phyloP scores from a whole-genome alignment of 2,888 invertebrate species.

The Stenurella melanura region DNA sequence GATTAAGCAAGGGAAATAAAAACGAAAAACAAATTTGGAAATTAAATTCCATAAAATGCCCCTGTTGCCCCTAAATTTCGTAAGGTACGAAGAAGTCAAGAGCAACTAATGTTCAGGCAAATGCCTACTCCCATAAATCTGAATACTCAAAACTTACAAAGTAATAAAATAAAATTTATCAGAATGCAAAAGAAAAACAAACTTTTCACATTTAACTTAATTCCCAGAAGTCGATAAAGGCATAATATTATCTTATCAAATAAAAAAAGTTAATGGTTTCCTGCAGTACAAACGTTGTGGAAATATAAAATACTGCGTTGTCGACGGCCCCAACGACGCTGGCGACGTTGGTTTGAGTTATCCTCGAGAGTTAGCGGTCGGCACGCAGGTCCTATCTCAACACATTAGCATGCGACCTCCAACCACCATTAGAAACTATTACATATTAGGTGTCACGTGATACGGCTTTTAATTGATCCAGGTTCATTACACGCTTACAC shows the following conservation, averaged over 20 bases:
- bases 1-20: no score
- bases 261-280: constrained; percentile 40
- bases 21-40: no score
- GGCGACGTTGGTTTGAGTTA: constrained; percentile 35
- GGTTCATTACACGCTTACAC: constrained; percentile 57
- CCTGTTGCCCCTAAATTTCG: background rate
- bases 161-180: constrained; percentile 23
- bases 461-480: constrained; percentile 58
- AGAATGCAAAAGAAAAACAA: constrained; percentile 20
- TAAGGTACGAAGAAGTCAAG: background rate
- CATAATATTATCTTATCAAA: constrained; percentile 40
- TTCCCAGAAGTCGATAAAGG: constrained; percentile 34
- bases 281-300: constrained; percentile 34
- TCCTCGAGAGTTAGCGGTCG: constrained; percentile 36
- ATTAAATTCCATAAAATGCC: no score
- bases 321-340: constrained; percentile 21
- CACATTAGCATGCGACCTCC: constrained; percentile 66
- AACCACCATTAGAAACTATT: constrained; percentile 63
- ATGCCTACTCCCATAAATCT: background rate
- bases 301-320: constrained; percentile 28
- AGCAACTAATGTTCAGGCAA: background rate
- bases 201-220: constrained; percentile 36
- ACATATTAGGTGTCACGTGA: constrained; percentile 64
- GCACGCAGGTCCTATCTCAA: constrained; percentile 45
- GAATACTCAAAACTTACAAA: constrained; percentile 16